Conservation (phyloP, 1,140 invertebrate genomes). For the Zeugodacus cucurbitae region DNA sequence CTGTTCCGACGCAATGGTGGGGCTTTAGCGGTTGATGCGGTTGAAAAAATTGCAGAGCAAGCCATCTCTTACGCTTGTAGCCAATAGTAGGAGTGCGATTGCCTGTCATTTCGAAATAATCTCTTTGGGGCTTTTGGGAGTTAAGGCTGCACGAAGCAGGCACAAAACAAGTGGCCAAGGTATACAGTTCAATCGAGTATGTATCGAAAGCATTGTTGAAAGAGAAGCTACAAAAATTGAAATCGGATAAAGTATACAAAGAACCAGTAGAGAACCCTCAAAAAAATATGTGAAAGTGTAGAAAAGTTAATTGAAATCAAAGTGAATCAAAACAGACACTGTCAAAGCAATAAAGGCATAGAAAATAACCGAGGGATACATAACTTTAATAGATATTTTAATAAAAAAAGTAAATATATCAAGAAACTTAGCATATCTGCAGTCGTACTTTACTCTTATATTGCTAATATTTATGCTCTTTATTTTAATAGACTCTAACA, state of each 20-base stretch:
- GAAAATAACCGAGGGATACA: neutral
- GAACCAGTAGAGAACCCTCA: neutral
- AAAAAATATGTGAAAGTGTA: neutral
- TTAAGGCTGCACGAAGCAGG: neutral
- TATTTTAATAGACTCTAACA: too few relatives aligned
- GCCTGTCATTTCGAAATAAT: neutral
- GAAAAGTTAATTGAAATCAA: neutral
- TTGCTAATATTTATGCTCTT: too few relatives aligned
- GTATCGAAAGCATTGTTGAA: neutral
- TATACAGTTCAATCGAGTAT: neutral
- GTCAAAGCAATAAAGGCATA: neutral
- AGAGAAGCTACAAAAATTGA: neutral
- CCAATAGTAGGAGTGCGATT: neutral
- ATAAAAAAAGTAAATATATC: too few relatives aligned
- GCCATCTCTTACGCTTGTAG: neutral
- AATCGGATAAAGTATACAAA: neutral
- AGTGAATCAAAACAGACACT: too few relatives aligned
- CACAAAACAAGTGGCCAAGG: neutral
- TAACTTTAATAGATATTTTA: neutral
- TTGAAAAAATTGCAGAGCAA: neutral
- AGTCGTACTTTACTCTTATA: too few relatives aligned
- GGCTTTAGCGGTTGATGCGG: neutral
- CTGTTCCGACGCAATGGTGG: neutral
- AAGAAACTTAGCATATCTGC: too few relatives aligned
- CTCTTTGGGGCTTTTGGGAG: neutral